These are phyloP conservation scores for Ennomos erosarius DNA, from an alignment of 2,888 invertebrate genomes.

Conservation along the genomic window DNA sequence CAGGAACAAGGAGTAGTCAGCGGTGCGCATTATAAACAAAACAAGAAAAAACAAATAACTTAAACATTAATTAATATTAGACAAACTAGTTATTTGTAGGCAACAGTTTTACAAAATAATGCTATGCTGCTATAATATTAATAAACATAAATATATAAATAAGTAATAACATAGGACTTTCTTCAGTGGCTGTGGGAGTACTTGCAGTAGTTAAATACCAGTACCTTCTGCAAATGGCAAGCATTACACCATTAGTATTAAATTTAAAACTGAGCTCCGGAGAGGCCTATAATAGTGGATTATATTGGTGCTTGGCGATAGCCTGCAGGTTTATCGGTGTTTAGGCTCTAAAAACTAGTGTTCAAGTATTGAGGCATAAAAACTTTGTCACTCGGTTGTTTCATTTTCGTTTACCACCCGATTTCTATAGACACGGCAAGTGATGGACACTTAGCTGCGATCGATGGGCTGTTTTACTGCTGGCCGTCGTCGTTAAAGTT, in stretches of 20 bases:
- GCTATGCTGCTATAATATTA: too few relatives aligned
- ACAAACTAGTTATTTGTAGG: too few relatives aligned
- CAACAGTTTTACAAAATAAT: too few relatives aligned
- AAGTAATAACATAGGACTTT: too few relatives aligned
- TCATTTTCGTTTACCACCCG: slow-evolving; percentile 15
- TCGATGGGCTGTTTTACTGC: slow-evolving; percentile 20
- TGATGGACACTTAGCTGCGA: slow-evolving; percentile 21
- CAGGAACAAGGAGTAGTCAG: too few relatives aligned
- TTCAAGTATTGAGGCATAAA: slow-evolving; percentile 20
- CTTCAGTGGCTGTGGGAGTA: slow-evolving; percentile 12
- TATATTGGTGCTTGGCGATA: background rate
- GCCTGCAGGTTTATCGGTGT: slow-evolving; percentile 50
- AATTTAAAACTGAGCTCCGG: slow-evolving; percentile 54
- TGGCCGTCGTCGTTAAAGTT: slow-evolving; percentile 12
- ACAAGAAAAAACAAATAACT: too few relatives aligned
- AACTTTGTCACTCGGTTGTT: slow-evolving; percentile 19
- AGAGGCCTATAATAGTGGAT: slow-evolving; percentile 48
- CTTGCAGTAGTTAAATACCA: slow-evolving; percentile 21
- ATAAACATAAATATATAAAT: too few relatives aligned
- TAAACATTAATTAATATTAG: too few relatives aligned
- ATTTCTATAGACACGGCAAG: slow-evolving; percentile 19
- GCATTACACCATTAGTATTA: slow-evolving; percentile 62
- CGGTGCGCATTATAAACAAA: too few relatives aligned
- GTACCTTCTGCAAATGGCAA: slow-evolving; percentile 28
- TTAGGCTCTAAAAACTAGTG: slow-evolving; percentile 40